Conservation (phyloP, 1,140 invertebrate species). For the Bombus soroeensis region DNA sequence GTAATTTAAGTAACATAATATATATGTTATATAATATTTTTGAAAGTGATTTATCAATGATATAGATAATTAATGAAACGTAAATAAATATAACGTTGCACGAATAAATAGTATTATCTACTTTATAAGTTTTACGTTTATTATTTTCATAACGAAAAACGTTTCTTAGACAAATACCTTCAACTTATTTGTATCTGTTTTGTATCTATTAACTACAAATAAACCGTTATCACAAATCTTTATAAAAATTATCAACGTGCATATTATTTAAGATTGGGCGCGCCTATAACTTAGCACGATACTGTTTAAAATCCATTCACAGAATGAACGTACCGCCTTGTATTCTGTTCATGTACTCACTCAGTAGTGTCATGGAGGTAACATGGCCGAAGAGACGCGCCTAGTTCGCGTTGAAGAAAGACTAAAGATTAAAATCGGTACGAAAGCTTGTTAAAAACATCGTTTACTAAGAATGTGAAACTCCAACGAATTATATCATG, state of each 20-base stretch:
- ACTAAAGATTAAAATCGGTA: slow-evolving; percentile 94
- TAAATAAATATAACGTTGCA: neutral
- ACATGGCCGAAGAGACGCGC: slow-evolving; percentile 93
- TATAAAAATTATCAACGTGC: neutral
- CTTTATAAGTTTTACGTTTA: neutral
- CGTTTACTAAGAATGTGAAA: slow-evolving; percentile 15
- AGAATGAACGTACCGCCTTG: slow-evolving; percentile 79
- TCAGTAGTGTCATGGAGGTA: slow-evolving; percentile 87
- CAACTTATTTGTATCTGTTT: neutral
- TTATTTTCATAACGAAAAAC: neutral
- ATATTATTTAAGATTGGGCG: slow-evolving; percentile 14
- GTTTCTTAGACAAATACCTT: neutral
- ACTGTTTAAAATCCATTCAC: slow-evolving; percentile 79
- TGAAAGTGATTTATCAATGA: too few species aligned
- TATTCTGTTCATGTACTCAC: slow-evolving; percentile 80
- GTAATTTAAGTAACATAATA: neutral
- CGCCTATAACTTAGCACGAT: slow-evolving; percentile 46
- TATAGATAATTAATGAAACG: neutral
- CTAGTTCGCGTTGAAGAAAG: slow-evolving; percentile 93
- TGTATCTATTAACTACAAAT: too few species aligned
- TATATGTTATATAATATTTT: too few species aligned
- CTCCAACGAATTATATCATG: neutral
- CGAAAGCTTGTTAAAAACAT: slow-evolving; percentile 44
- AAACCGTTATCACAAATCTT: too few species aligned
- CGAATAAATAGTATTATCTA: neutral